A percentile compares a stretch with the other conserved stretches of the same genome.
phyloP scores from a whole-genome alignment of 2,888 invertebrate species.

The Ornithoptera priamus region DNA sequence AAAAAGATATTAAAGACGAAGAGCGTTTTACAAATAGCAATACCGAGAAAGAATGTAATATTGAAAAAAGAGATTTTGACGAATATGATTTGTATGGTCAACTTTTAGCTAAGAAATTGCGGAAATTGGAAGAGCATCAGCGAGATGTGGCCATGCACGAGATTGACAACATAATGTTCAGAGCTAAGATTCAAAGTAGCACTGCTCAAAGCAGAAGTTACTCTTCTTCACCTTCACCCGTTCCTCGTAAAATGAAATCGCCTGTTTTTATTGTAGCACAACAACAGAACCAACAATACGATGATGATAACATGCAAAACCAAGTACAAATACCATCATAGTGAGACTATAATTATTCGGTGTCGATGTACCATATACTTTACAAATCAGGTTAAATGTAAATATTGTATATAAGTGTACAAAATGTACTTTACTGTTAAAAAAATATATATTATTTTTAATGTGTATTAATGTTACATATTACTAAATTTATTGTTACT shows the following conservation, averaged over 20 bases:
- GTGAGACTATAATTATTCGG: background rate
- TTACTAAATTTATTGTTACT: no score
- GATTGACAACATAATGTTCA: conserved; percentile 70
- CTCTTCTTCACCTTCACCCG: conserved; percentile 50
- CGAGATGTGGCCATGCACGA: conserved; percentile 72
- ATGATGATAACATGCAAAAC: conserved; percentile 57
- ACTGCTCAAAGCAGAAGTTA: conserved; percentile 43
- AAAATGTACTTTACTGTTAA: background rate
- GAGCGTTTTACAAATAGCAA: conserved; percentile 39
- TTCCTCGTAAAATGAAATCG: conserved; percentile 52
- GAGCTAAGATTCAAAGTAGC: conserved; percentile 57
- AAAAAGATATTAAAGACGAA: conserved; percentile 45
- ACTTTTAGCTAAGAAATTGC: conserved; percentile 66
- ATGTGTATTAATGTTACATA: conserved; percentile 3
- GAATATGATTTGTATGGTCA: conserved; percentile 69
- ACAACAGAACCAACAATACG: conserved; percentile 49
- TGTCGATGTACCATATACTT: background rate
- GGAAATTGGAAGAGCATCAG: conserved; percentile 65
- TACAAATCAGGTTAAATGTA: background rate
- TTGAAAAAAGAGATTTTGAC: conserved; percentile 50
- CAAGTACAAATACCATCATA: conserved; percentile 39
- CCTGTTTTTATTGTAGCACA: conserved; percentile 59
- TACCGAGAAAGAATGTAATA: conserved; percentile 36
- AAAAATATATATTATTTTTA: no score
- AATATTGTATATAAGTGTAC: background rate